Base-by-base conservation (phyloP, 2,113 vertebrate species). In the Merops nubicus region DNA sequence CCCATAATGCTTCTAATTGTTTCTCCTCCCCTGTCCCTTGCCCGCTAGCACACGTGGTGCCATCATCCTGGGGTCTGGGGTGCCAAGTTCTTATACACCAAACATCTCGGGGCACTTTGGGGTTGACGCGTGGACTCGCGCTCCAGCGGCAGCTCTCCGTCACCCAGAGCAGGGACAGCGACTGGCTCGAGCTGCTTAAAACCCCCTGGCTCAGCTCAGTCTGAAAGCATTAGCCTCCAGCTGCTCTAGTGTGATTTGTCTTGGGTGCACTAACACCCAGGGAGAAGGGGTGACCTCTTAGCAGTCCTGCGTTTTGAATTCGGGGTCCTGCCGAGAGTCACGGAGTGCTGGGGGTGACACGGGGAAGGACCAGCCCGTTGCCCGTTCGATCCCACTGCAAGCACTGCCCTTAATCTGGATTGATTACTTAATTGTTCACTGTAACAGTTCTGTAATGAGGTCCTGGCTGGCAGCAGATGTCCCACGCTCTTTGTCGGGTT, bases 81-180 rank as follows among this genome's bases (percentile, higher is more conserved):
- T 74, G 68, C n/a, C 1, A 1, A 7, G 54, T 69, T 45, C 68
- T 57, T 70, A 13, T 42, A 40, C 25, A 78, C 22, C 73, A 64
- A 56, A 16, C 26, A 21, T 26, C 50, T 60, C 0, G 0, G 31
- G 76, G 60, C 54, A 6, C 42, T 78, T 53, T 0, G 5, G 60
- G 23, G 62, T 38, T 6, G 22, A 11, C 42, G 29, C 29, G 4
- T 0, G 0, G 25, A 33, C 31, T 34, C 22, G 68, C 8, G 0
- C 77, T 57, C 19, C n/a, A 28, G 1, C 19, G 31, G 75, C 91
- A 65, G 85, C 67, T 83, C 12, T 86, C 53, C 67, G 69, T 36
- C 43, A 76, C 77, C 33, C 38, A 36, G 82, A 67, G 12, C 9
- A 81, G 68, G 56, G 85, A 29, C 85, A 59, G 43, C 75, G 70